Base-by-base conservation (phyloP, 1,140 invertebrate species). In the Hyles euphorbiae region DNA sequence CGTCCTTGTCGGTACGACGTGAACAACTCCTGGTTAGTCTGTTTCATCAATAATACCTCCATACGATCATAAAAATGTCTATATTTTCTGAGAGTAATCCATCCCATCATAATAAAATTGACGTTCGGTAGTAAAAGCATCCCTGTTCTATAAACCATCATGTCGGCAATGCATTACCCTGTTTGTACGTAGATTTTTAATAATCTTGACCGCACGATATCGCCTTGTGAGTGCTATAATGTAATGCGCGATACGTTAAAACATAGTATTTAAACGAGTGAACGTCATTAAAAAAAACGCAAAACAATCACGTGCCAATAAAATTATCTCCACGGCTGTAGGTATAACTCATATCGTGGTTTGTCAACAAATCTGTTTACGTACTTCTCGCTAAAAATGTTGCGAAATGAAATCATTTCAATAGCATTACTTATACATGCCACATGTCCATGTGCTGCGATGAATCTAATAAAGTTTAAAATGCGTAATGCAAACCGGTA, bases 41-140 rank as follows among this genome's bases (percentile, higher is more conserved):
- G 65, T 63, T 65, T 68, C 68, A 67, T 70, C 46, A 65, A 48
- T 61, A 64, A 63, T 66, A 63, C 60, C 62, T 61, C 61, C 67
- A 32, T 65, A 60, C 56, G 60, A 67, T 69, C 68, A 72, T 82
- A 78, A 80, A 81, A 77, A 75, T 74, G 65, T 72, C 74, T 69
- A 72, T 78, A 79, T 70, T 70, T 74, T 73, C 65, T 68, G 60
- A 68, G 55, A 73, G 70, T 61, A 66, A 70, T 70, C 63, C 55
- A 71, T 68, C 58, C 72, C 71, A 77, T 78, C 71, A 80, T 78
- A 76, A 63, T 80, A 80, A 82, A 82, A 76, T 69, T 56, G 65
- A 66, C 56, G 64, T 56, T 50, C 63, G 60, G 68, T 58, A 62
- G 59, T 76, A 78, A 82, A 81, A 75, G 61, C 67, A 69, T 66